Base-by-base conservation (phyloP, 2,888 invertebrate species). In the Apamea monoglypha region DNA sequence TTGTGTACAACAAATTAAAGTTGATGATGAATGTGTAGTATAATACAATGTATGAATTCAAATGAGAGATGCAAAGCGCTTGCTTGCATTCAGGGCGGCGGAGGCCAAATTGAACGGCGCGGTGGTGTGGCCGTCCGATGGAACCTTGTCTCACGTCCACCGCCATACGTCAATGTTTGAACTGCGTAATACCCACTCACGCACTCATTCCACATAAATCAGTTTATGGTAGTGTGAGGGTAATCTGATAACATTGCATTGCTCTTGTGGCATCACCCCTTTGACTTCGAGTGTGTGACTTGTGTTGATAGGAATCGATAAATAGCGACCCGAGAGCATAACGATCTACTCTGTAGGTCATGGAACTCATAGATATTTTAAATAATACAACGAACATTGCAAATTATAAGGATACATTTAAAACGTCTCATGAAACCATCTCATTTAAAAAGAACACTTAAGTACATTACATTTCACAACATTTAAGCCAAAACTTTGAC, bases 111-210 rank as follows among this genome's bases (percentile, higher is more conserved):
- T 56, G 74, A 74, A 75, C 68, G 21, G 14, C 14, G 53, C 36
- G 21, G 50, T 63, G 69, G 59, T 50, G 56, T 66, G 71, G 44
- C 75, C 21, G 29, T 5, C 44, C 14, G 53, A 63, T 72, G 18
- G n/a, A 77, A 77, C 72, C 71, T 74, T 59, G 75, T 74, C 66
- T 32, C 69, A 74, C 53, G 71, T 80, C 74, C 68, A 72, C n/a
- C 69, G 66, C 66, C 69, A 67, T 77, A 67, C 72, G 83, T 79
- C 87, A 89, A 87, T 89, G 74, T 89, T 88, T 80, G 81, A 70
- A 64, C 73, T 78, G 82, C 69, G 77, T 85, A 80, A 87, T 87
- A 64, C 66, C 74, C 77, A 83, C 74, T 85, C 84, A 83, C 83
- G 79, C 61, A 79, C 80, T 79, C 78, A 82, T 81, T 78, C 77